phyloP scores from a whole-genome alignment of 1,140 invertebrate genomes.

The Pseudomyrmex sp. region DNA sequence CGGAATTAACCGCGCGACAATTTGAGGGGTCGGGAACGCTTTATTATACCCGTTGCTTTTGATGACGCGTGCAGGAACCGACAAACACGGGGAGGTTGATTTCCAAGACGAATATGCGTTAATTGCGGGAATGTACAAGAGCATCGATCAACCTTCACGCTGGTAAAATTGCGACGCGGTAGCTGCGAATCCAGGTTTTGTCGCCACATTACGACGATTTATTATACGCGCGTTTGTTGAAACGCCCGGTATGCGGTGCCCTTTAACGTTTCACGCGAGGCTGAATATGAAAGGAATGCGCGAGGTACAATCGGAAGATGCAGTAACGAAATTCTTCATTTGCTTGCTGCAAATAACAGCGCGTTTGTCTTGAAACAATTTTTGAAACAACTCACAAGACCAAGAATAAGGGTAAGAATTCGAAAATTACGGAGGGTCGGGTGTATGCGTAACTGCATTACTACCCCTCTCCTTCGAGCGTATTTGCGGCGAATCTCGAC shows the following conservation, averaged over 20 bases:
- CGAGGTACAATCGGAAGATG: not conserved
- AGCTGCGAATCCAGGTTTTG: constrained; percentile 10
- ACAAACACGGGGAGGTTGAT: constrained; percentile 6
- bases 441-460: constrained; percentile 8
- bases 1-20: constrained; percentile 42
- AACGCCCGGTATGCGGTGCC: not conserved
- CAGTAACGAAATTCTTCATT: constrained; percentile 3
- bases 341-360: not conserved
- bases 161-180: constrained; percentile 8
- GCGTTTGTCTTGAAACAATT: not conserved
- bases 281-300: not conserved
- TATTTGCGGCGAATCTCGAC: constrained; percentile 70
- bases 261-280: not conserved
- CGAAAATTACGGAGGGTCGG: not conserved
- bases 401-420: not conserved
- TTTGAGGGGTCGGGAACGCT: constrained; percentile 4
- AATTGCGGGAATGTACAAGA: constrained; percentile 35
- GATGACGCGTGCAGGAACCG: not conserved
- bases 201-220: constrained; percentile 20
- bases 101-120: constrained; percentile 21
- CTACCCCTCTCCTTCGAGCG: constrained; percentile 28
- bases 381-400: not conserved
- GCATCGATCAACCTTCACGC: constrained; percentile 25
- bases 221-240: constrained; percentile 21
- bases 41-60: constrained; percentile 40